These are phyloP conservation scores for Catocala nupta DNA, from an alignment of 2,888 invertebrate genomes.

Conservation along the genomic window DNA sequence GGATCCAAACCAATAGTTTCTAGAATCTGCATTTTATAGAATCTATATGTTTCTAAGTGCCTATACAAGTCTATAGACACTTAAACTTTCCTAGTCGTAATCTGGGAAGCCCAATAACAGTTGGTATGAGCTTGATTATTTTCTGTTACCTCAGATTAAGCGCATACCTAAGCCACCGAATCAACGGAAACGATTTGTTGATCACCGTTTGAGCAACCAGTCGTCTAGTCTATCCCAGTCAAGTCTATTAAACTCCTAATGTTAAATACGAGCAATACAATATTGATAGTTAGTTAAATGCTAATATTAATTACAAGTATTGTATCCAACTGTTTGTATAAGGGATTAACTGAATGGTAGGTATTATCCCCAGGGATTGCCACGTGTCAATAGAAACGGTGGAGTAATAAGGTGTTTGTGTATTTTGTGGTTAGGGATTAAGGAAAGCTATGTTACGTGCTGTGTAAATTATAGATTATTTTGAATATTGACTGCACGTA, in stretches of 20 bases:
- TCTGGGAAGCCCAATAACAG: too few species aligned
- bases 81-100: too few species aligned
- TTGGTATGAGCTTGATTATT: too few species aligned
- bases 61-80: too few species aligned
- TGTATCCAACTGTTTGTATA: conserved; percentile 38
- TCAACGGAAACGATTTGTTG: neutral
- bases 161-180: too few species aligned
- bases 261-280: conserved; percentile 7
- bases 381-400: conserved; percentile 15
- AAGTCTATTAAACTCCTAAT: too few species aligned
- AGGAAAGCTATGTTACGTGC: neutral
- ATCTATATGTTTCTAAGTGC: too few species aligned
- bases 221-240: neutral
- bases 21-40: too few species aligned
- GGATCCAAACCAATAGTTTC: too few species aligned
- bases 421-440: neutral
- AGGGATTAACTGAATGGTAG: conserved; percentile 36
- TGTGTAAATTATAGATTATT: too few species aligned
- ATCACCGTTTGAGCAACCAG: neutral
- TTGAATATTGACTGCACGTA: too few species aligned
- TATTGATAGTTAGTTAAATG: conserved; percentile 51
- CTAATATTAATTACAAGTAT: conserved; percentile 53
- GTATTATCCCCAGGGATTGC: conserved; percentile 30
- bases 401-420: neutral
- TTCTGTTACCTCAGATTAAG: too few species aligned